Conservation (phyloP, 2,888 invertebrate genomes). For the Lingula anatina region DNA sequence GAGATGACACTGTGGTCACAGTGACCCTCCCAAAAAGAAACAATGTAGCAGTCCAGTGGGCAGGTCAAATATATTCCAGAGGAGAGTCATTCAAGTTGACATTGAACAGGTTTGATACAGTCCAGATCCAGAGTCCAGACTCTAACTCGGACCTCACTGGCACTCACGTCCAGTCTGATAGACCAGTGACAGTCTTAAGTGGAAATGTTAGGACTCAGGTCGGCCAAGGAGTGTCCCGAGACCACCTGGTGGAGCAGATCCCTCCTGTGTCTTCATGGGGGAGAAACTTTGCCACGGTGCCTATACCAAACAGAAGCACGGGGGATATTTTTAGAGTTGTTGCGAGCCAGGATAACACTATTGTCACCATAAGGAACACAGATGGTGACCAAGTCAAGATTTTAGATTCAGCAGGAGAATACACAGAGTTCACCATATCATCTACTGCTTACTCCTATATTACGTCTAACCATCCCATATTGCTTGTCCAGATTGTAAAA, state of each 20-base stretch:
- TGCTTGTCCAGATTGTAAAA: constrained; percentile 12
- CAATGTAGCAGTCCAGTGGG: too few relatives aligned
- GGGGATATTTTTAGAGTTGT: constrained; percentile 16
- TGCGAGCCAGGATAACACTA: too few relatives aligned
- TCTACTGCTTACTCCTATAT: not conserved
- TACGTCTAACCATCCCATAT: constrained; percentile 4
- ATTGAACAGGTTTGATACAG: constrained; percentile 3
- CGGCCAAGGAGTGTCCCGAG: constrained; percentile 10
- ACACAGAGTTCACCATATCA: constrained; percentile 7
- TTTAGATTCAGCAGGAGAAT: not conserved
- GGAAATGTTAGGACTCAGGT: constrained; percentile 15
- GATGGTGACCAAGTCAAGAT: too few relatives aligned
- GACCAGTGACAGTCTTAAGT: constrained; percentile 14
- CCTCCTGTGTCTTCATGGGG: constrained; percentile 17
- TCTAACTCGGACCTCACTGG: constrained; percentile 15
- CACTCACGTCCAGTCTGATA: constrained; percentile 6
- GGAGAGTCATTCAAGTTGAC: too few relatives aligned
- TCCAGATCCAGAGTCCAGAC: constrained; percentile 7
- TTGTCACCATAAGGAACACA: too few relatives aligned
- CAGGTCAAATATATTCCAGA: too few relatives aligned
- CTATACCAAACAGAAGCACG: constrained; percentile 11
- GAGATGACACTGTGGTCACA: too few relatives aligned
- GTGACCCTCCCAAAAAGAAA: too few relatives aligned
- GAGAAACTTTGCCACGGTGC: constrained; percentile 14
- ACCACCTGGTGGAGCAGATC: constrained; percentile 21